Evolutionary conservation across 2,113 vertebrate genomes (phyloP).

Genomic region (Ceyx melanurus): DNA sequence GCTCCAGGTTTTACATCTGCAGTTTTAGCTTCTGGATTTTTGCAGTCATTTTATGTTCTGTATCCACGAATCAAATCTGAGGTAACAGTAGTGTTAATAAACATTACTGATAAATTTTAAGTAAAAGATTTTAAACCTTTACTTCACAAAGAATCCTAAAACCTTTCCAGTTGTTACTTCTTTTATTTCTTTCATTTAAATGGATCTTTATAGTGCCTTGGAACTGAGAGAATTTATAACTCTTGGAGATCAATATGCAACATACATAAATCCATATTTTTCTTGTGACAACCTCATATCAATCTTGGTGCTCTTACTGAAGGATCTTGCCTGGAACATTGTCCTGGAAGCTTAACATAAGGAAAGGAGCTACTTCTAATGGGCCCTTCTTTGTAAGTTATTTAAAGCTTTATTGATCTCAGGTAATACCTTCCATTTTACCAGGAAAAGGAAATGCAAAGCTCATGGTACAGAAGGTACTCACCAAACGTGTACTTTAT

Average conservation of each 20-base stretch:
- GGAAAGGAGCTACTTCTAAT: background rate
- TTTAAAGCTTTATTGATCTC: background rate
- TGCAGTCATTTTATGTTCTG: background rate
- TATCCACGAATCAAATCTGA: background rate
- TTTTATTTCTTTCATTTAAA: background rate
- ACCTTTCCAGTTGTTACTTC: background rate
- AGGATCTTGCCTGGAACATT: background rate
- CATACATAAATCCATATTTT: background rate
- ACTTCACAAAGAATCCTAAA: background rate
- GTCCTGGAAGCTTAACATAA: background rate
- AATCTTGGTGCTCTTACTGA: background rate
- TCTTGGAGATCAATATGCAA: background rate
- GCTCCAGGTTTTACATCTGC: background rate
- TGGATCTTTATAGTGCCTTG: background rate
- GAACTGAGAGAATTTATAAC: background rate
- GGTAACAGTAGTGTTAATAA: background rate
- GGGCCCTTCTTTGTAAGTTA: background rate
- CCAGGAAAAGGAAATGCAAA: background rate
- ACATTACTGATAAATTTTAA: background rate
- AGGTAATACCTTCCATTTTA: background rate
- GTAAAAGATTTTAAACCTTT: background rate
- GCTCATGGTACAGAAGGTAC: background rate
- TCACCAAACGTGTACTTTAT: background rate
- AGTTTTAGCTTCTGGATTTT: background rate
- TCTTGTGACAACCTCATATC: background rate